Evolutionary conservation across 2,113 vertebrate genomes (phyloP).

Genomic region (Sinosuthora webbiana): DNA sequence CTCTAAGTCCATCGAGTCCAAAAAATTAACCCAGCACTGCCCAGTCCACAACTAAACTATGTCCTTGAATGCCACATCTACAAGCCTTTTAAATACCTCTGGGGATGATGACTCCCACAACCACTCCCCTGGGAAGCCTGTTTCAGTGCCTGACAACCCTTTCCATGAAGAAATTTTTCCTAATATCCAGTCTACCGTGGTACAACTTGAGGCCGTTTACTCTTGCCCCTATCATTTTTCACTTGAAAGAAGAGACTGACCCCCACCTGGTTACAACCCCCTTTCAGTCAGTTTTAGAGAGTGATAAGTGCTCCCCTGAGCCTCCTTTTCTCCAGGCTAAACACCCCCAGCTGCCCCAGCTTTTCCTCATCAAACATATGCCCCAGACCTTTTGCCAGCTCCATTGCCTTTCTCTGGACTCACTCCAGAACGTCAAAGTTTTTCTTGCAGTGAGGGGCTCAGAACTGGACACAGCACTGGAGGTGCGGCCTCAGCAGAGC

Average conservation of each 20-base stretch:
- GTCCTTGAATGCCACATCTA: neutral
- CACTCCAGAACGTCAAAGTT: fast-evolving
- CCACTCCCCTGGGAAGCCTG: neutral
- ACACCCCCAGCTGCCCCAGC: neutral
- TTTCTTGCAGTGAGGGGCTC: neutral
- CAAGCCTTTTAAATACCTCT: neutral
- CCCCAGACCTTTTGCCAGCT: neutral
- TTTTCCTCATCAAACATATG: neutral
- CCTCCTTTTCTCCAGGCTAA: neutral
- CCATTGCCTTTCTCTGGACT: neutral
- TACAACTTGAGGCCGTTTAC: neutral
- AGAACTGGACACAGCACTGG: fast-evolving
- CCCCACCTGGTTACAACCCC: neutral
- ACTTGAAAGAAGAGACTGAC: neutral
- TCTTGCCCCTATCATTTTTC: neutral
- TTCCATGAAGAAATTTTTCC: neutral
- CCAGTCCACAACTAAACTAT: neutral
- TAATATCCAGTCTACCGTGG: neutral
- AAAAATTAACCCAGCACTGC: neutral
- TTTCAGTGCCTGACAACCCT: neutral
- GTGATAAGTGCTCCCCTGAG: no score
- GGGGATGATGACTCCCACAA: neutral
- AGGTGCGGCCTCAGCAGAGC: neutral
- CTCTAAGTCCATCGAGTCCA: fast-evolving
- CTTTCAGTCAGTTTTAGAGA: neutral